Percentiles rank a stretch among this genome's conserved stretches.
These are phyloP conservation scores for Notothenia rossii DNA, from an alignment of 2,113 vertebrate species.

Conservation along the genomic window DNA sequence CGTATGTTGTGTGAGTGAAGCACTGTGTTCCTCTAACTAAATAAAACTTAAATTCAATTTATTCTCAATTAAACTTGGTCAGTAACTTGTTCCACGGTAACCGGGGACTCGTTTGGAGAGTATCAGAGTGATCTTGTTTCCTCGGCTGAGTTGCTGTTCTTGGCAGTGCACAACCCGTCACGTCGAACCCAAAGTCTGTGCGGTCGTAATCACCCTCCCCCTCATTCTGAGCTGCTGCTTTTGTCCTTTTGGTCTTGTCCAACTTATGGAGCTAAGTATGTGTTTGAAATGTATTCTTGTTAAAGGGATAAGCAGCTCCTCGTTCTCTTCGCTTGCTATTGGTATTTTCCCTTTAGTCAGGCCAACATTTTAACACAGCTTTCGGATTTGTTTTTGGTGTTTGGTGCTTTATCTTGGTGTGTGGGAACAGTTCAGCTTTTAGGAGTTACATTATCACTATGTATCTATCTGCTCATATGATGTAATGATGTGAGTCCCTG, in stretches of 20 bases:
- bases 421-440: conserved; percentile 28
- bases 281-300: conserved; percentile 37
- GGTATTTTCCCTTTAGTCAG: conserved; percentile 1
- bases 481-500: conserved; percentile 70
- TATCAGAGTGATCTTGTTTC: conserved; percentile 69
- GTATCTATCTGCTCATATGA: conserved; percentile 49
- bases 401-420: not conserved
- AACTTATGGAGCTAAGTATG: conserved; percentile 32
- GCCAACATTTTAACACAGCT: not conserved
- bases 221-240: conserved; percentile 39
- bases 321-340: not conserved
- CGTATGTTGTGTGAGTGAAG: conserved; percentile 5
- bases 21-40: conserved; percentile 26
- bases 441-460: not conserved
- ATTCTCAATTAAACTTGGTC: conserved; percentile 50
- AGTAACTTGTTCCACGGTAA: conserved; percentile 45
- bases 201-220: conserved; percentile 52
- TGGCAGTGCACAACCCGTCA: conserved; percentile 66
- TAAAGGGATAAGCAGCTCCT: conserved; percentile 15
- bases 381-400: conserved; percentile 1
- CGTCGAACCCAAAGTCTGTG: conserved; percentile 64
- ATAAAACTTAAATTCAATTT: conserved; percentile 52
- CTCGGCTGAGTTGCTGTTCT: conserved; percentile 65
- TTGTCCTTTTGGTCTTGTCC: conserved; percentile 44
- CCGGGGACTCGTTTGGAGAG: conserved; percentile 35